A percentile compares a stretch with the other conserved stretches of the same genome.
Conservation (phyloP, 2,888 invertebrate genomes). For the Xestia rhomboidea region DNA sequence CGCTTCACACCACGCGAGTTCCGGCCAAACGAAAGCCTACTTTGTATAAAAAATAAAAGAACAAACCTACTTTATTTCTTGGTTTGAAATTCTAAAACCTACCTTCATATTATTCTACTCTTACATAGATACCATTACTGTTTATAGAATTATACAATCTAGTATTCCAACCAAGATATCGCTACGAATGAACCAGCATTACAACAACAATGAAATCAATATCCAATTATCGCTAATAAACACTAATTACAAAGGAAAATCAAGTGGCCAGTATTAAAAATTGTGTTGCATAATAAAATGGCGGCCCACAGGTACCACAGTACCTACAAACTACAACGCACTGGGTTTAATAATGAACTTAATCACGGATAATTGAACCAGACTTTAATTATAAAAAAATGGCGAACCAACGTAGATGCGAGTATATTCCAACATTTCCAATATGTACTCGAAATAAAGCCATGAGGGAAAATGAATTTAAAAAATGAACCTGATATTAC, state of each 20-base stretch:
- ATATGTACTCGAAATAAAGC: conserved; percentile 32
- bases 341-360: conserved; percentile 55
- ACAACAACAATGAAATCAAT: conserved; percentile 23
- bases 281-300: conserved; percentile 42
- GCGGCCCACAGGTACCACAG: background rate
- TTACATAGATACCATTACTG: too few species aligned
- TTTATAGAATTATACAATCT: too few species aligned
- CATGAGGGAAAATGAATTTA: conserved; percentile 35
- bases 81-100: too few species aligned
- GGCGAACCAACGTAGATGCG: conserved; percentile 16
- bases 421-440: conserved; percentile 48
- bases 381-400: conserved; percentile 61
- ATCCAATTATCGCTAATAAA: conserved; percentile 40
- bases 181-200: background rate
- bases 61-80: too few species aligned
- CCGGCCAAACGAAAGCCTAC: too few species aligned
- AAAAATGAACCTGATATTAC: conserved; percentile 33
- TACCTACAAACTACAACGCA: conserved; percentile 30
- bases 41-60: too few species aligned
- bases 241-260: conserved; percentile 40
- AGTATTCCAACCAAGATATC: background rate
- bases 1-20: too few species aligned
- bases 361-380: conserved; percentile 54
- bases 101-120: too few species aligned
- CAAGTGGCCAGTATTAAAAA: conserved; percentile 28